Evolutionary conservation across 2,113 vertebrate genomes (phyloP).

Genomic region (Erythrolamprus reginae): DNA sequence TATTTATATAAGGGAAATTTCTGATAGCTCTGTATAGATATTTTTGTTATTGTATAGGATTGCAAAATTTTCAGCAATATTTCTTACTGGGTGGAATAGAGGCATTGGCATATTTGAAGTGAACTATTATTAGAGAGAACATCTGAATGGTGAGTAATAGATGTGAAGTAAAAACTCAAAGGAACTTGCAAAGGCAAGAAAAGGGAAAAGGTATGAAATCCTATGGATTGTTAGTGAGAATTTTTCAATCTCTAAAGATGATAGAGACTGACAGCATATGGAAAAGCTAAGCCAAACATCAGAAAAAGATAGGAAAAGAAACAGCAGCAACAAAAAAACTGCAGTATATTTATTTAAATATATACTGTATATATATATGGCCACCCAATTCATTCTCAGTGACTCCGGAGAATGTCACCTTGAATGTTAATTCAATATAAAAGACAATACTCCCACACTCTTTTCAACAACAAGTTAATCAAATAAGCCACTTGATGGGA

Average conservation of each 20-base stretch:
- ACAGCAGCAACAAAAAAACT: neutral
- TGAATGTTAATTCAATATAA: too few relatives aligned
- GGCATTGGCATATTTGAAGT: neutral
- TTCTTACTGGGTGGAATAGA: neutral
- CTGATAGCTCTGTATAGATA: neutral
- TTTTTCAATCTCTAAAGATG: neutral
- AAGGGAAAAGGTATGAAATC: neutral
- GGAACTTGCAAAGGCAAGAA: neutral
- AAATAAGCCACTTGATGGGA: neutral
- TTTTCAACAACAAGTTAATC: neutral
- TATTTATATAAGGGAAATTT: neutral
- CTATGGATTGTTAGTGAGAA: neutral
- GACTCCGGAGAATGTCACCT: too few relatives aligned
- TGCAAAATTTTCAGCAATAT: neutral
- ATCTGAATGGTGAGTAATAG: neutral
- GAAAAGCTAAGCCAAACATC: neutral
- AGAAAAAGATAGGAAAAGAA: neutral
- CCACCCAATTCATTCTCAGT: neutral
- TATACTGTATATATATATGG: too few relatives aligned
- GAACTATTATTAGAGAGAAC: neutral
- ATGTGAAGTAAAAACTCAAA: neutral
- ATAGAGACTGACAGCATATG: neutral
- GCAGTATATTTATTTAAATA: neutral
- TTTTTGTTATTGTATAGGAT: neutral
- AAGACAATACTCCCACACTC: neutral